Evolutionary conservation across 2,797 vertebrate genomes (phyloP).

Genomic region (Chelon labrosus): DNA sequence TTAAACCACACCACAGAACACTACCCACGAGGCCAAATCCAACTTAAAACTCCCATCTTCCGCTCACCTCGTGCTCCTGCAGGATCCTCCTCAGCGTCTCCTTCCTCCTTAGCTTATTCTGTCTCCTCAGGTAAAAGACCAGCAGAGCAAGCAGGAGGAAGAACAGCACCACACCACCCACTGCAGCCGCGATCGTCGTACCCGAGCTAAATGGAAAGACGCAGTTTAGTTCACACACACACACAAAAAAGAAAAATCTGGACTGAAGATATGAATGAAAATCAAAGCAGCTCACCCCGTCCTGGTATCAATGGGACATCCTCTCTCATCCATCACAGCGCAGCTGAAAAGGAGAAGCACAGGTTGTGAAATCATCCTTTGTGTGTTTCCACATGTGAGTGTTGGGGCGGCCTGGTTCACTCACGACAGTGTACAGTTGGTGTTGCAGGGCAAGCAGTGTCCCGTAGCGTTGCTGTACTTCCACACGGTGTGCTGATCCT

Average conservation of each 20-base stretch:
- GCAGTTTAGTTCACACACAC: neutral
- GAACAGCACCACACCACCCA: constrained; percentile 91
- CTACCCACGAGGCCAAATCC: neutral
- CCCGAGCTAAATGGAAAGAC: constrained; percentile 83
- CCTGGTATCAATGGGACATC: constrained; percentile 91
- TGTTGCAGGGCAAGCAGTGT: constrained; percentile 90
- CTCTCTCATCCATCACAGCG: constrained; percentile 88
- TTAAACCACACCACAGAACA: neutral
- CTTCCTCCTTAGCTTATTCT: constrained; percentile 91
- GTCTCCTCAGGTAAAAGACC: constrained; percentile 88
- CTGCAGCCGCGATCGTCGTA: constrained; percentile 90
- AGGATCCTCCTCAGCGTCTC: constrained; percentile 90
- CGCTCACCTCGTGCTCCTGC: constrained; percentile 93
- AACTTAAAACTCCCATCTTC: neutral
- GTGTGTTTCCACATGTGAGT: constrained; percentile 2
- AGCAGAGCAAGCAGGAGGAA: constrained; percentile 87
- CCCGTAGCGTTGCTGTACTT: constrained; percentile 91
- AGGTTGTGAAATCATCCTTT: constrained; percentile 2
- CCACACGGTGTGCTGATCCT: constrained; percentile 92
- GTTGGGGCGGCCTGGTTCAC: constrained; percentile 57
- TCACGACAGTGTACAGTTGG: constrained; percentile 96
- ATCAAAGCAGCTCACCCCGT: constrained; percentile 83
- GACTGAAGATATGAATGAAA: neutral
- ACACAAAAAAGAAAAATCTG: neutral
- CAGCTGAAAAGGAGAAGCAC: constrained; percentile 84